These are phyloP conservation scores for Butastur rufipennis DNA, from an alignment of 2,113 vertebrate genomes.

Conservation along the genomic window DNA sequence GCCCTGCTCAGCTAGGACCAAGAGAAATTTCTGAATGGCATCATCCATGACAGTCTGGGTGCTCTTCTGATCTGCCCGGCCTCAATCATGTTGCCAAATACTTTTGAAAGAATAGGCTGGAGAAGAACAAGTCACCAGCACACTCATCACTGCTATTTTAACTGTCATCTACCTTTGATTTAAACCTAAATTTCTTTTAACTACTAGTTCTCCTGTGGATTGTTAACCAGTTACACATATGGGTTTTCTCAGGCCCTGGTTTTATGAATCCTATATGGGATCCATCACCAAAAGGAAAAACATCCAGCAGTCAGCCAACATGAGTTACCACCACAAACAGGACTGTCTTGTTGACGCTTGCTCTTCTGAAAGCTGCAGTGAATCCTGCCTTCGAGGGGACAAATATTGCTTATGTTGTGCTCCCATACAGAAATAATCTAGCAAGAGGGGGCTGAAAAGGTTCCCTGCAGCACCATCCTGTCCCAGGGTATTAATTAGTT, in stretches of 20 bases:
- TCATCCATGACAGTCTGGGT: not conserved
- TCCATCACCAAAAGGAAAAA: not conserved
- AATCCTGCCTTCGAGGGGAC: not conserved
- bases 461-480: slow-evolving; percentile 22
- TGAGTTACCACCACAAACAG: not conserved
- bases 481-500: slow-evolving; percentile 29
- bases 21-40: not conserved
- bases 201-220: not conserved
- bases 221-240: not conserved
- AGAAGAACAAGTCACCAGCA: not conserved
- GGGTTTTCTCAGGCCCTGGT: not conserved
- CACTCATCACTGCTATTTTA: not conserved
- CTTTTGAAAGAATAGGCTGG: not conserved
- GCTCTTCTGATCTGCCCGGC: not conserved
- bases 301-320: not conserved
- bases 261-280: not conserved
- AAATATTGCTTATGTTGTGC: not conserved
- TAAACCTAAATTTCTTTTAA: not conserved
- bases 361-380: not conserved
- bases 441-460: not conserved
- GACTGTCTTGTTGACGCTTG: not conserved
- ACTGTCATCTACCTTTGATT: not conserved
- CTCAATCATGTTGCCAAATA: not conserved
- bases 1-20: not conserved
- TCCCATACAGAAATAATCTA: not conserved